Conservation (phyloP, 1,140 invertebrate genomes). For the Thaumatotibia leucotreta region DNA sequence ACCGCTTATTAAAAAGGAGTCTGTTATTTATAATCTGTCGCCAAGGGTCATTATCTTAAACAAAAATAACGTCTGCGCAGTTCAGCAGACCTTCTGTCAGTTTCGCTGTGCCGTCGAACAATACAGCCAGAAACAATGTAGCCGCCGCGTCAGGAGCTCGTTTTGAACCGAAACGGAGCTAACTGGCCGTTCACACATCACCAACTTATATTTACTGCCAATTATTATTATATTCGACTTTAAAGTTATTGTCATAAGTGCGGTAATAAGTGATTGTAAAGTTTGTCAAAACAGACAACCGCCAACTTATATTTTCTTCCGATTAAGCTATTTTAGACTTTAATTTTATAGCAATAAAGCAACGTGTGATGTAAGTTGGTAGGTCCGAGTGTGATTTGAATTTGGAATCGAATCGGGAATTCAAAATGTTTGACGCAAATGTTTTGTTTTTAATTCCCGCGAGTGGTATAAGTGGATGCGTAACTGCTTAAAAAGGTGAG, state of each 20-base stretch:
- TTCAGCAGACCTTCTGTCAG: not conserved
- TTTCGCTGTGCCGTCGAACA: not conserved
- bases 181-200: not conserved
- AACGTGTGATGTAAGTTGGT: not conserved
- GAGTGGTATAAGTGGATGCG: not conserved
- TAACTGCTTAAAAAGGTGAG: not conserved
- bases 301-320: not conserved
- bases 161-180: constrained; percentile 8
- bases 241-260: not conserved
- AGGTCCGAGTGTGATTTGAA: not conserved
- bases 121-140: constrained; percentile 11
- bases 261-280: not conserved
- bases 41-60: not conserved
- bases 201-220: not conserved
- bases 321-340: not conserved
- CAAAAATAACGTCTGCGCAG: not conserved
- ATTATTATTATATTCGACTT: not conserved
- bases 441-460: constrained; percentile 3
- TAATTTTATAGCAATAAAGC: not conserved
- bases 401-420: constrained; percentile 2
- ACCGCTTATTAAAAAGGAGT: too few species aligned
- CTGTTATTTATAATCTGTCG: not conserved
- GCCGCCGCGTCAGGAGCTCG: constrained; percentile 1
- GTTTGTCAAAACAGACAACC: not conserved
- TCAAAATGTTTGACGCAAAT: constrained; percentile 6